Percentiles rank a stretch among this genome's conserved stretches.
phyloP scores from a whole-genome alignment of 1,140 invertebrate species.

The Ceratina japonica region DNA sequence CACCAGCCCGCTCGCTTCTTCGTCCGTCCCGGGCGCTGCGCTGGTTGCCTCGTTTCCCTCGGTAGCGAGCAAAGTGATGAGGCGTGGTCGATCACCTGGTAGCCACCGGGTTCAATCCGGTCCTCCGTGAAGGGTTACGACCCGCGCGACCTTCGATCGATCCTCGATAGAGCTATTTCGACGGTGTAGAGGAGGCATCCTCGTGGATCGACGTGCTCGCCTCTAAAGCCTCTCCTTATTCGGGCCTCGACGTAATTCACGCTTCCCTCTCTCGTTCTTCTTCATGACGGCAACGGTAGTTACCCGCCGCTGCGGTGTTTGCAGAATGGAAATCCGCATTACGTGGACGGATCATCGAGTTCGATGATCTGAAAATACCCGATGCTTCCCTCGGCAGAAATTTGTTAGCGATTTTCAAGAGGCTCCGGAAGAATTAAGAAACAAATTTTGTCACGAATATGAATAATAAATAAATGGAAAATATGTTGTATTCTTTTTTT shows the following conservation, averaged over 20 bases:
- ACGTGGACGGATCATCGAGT: neutral
- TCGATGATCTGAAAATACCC: neutral
- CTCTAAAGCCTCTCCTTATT: conserved; percentile 36
- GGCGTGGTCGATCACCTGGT: conserved; percentile 77
- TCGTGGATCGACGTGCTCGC: conserved; percentile 38
- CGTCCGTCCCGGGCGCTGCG: conserved; percentile 27
- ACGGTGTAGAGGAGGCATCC: conserved; percentile 65
- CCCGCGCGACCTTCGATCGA: conserved; percentile 63
- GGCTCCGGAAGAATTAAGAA: too few species aligned
- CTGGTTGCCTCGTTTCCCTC: conserved; percentile 49
- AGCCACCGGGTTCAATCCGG: conserved; percentile 68
- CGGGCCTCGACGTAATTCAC: conserved; percentile 15
- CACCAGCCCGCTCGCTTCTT: conserved; percentile 43
- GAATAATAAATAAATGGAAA: too few species aligned
- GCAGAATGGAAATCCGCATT: conserved; percentile 10
- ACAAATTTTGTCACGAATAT: too few species aligned
- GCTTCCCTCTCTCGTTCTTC: neutral
- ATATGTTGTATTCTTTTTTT: neutral
- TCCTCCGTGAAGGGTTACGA: conserved; percentile 69
- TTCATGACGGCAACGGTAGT: conserved; percentile 2
- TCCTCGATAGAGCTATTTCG: conserved; percentile 71
- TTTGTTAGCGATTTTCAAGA: too few species aligned
- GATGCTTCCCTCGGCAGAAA: neutral
- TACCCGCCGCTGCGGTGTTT: neutral
- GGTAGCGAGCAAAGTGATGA: conserved; percentile 74